phyloP scores from a whole-genome alignment of 2,797 vertebrate genomes.

The Protonibea diacanthus region DNA sequence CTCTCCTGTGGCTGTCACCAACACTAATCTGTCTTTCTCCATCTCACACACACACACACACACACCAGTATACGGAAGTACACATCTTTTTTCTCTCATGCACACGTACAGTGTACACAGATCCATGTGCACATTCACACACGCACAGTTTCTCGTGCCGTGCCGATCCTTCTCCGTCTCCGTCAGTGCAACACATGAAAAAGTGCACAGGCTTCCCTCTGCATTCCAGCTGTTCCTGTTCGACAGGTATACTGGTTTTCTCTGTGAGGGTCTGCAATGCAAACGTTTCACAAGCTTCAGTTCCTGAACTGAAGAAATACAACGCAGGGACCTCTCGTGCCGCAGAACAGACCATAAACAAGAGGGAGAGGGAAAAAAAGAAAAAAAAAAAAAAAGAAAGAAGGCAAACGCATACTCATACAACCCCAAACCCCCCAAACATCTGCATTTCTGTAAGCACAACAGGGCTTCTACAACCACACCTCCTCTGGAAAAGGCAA shows the following conservation, averaged over 20 bases:
- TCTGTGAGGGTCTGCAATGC: conserved; percentile 40
- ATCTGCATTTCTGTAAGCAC: conserved; percentile 49
- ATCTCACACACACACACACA: conserved; percentile 2
- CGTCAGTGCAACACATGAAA: conserved; percentile 68
- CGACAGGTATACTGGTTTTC: conserved; percentile 68
- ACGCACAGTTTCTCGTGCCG: conserved; percentile 2
- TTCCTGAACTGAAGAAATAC: conserved; percentile 67
- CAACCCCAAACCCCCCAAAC: conserved; percentile 24
- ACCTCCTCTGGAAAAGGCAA: conserved; percentile 26
- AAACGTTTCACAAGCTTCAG: conserved; percentile 49
- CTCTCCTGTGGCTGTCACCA: conserved; percentile 69
- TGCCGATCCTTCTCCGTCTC: conserved; percentile 36
- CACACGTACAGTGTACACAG: not conserved
- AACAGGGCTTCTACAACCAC: conserved; percentile 35
- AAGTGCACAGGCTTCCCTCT: conserved; percentile 60
- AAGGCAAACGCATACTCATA: not conserved
- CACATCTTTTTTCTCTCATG: conserved; percentile 12
- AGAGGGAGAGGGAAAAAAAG: conserved; percentile 30
- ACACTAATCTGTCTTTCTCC: conserved; percentile 62
- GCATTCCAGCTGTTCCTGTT: conserved; percentile 67
- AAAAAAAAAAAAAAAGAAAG: not conserved
- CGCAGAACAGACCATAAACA: conserved; percentile 77
- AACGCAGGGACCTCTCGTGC: conserved; percentile 64
- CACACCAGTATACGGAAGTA: not conserved
- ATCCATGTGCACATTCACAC: conserved; percentile 20